Evolutionary conservation across 2,113 vertebrate species (phyloP).

Genomic region (Strix uralensis): DNA sequence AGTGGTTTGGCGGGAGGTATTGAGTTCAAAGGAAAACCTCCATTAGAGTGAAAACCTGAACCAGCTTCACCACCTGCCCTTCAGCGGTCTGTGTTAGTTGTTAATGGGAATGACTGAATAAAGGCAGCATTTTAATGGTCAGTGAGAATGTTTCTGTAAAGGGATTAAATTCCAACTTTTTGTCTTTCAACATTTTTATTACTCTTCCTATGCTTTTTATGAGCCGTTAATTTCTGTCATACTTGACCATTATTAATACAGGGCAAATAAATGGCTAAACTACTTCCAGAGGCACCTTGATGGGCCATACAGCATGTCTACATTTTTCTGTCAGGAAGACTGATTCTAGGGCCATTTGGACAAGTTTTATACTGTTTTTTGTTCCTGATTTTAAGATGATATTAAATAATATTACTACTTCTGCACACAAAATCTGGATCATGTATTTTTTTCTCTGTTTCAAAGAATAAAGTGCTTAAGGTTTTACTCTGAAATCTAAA

Average conservation of each 20-base stretch:
- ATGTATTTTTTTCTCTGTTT: neutral
- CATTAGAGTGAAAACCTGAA: neutral
- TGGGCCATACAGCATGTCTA: neutral
- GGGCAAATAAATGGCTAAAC: neutral
- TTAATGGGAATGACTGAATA: neutral
- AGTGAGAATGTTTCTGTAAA: neutral
- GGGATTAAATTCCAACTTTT: slow-evolving; percentile 16
- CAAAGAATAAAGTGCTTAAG: neutral
- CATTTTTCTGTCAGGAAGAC: neutral
- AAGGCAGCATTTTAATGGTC: slow-evolving; percentile 12
- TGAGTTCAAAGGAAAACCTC: neutral
- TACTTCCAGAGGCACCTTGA: neutral
- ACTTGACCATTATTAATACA: neutral
- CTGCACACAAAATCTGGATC: neutral
- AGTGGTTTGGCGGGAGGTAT: neutral
- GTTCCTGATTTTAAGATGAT: neutral
- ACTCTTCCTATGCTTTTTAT: neutral
- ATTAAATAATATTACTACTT: neutral
- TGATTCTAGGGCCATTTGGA: neutral
- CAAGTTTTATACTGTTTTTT: neutral
- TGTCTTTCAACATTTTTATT: slow-evolving; percentile 12
- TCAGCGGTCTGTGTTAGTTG: accelerated
- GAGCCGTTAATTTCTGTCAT: neutral
- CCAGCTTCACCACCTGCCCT: neutral
- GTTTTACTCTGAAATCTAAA: slow-evolving; percentile 1